Evolutionary conservation across 2,797 vertebrate species (phyloP).

Genomic region (Myotis daubentonii): DNA sequence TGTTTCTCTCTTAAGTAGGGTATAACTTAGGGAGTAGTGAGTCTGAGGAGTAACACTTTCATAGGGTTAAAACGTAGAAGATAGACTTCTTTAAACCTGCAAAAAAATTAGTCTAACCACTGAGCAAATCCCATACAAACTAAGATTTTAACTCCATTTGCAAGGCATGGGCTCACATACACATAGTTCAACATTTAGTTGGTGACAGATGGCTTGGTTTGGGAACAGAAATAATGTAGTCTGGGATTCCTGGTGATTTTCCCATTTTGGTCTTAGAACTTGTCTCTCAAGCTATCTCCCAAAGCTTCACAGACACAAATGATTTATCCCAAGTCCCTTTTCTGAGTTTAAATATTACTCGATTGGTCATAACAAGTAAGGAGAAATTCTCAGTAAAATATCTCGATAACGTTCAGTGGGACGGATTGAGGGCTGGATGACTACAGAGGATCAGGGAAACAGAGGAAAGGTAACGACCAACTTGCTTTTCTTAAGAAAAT

Average conservation of each 20-base stretch:
- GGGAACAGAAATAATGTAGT: conserved; percentile 14
- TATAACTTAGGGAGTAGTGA: not conserved
- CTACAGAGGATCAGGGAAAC: conserved; percentile 25
- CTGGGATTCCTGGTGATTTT: conserved; percentile 1
- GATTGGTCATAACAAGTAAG: not conserved
- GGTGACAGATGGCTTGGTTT: not conserved
- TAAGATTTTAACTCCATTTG: not conserved
- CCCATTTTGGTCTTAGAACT: not conserved
- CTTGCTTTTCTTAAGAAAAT: conserved; percentile 8
- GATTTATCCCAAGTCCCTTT: not conserved
- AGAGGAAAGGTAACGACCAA: not conserved
- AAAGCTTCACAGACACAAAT: not conserved
- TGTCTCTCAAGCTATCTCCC: not conserved
- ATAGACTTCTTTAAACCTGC: conserved; percentile 2
- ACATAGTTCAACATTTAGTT: not conserved
- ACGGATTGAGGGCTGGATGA: not conserved
- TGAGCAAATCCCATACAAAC: not conserved
- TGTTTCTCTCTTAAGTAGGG: conserved; percentile 8
- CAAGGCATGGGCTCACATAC: not conserved
- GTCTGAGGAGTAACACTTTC: not conserved
- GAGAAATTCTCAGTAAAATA: not conserved
- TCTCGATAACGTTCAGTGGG: not conserved
- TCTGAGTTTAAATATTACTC: conserved; percentile 33
- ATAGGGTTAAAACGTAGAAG: not conserved
- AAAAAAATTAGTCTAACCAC: not conserved